phyloP scores from a whole-genome alignment of 2,113 vertebrate genomes.

The Paramisgurnus dabryanus region DNA sequence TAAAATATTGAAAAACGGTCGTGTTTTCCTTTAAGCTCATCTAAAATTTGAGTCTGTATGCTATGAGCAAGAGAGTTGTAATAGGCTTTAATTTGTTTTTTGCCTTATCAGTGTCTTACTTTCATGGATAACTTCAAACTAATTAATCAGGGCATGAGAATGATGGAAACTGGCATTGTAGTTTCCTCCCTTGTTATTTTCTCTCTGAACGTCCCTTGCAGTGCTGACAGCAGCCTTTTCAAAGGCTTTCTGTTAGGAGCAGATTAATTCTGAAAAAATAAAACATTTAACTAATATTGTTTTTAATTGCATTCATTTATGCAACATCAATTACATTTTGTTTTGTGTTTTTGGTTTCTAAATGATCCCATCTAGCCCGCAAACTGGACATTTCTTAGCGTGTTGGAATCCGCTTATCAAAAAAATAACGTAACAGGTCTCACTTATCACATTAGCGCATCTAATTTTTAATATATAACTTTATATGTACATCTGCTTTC shows the following conservation, averaged over 20 bases:
- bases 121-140: slow-evolving; percentile 72
- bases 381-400: slow-evolving; percentile 30
- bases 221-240: slow-evolving; percentile 41
- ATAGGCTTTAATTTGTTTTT: slow-evolving; percentile 71
- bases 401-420: slow-evolving; percentile 27
- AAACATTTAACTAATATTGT: slow-evolving; percentile 54
- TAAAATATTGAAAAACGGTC: background rate
- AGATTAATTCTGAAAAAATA: slow-evolving; percentile 40
- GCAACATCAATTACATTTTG: slow-evolving; percentile 53
- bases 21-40: background rate
- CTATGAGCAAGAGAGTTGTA: slow-evolving; percentile 60
- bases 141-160: slow-evolving; percentile 67
- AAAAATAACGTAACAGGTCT: slow-evolving; percentile 43
- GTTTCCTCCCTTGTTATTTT: background rate
- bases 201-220: slow-evolving; percentile 26
- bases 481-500: background rate
- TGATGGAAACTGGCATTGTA: slow-evolving; percentile 54
- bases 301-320: slow-evolving; percentile 47
- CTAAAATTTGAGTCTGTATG: slow-evolving; percentile 38
- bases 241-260: slow-evolving; percentile 34
- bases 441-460: background rate
- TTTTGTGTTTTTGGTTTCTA: slow-evolving; percentile 45
- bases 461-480: no score
- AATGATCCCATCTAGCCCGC: slow-evolving; percentile 32
- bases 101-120: slow-evolving; percentile 71